Base-by-base conservation (phyloP, 2,797 vertebrate genomes). In the Mormyrops boulengeri region DNA sequence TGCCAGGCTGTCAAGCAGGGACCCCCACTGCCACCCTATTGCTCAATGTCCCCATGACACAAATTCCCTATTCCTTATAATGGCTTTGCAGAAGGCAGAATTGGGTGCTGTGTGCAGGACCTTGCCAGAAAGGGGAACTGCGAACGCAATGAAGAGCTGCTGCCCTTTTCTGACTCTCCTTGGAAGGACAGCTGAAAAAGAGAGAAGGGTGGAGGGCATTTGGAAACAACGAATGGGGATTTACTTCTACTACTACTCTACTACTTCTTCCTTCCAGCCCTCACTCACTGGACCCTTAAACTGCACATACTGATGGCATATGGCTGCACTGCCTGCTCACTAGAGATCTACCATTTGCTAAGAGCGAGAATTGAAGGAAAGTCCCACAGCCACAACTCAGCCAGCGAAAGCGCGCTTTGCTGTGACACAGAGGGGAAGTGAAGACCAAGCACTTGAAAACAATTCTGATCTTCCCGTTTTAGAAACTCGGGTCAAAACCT, bases 61-160 rank as follows among this genome's bases (percentile, higher is more conserved):
- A 26, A 50, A 44, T 49, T 26, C 44, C n/a, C 9, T 49, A n/a
- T 49, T 50, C 6, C 2, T 5, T 22, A 19, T 12, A 89, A 53
- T 0, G 0, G 26, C 12, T 41, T 9, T 26, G 14, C 22, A 53
- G 50, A 38, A 47, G 4, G 30, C 38, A 19, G 88, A 22, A 17
- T 0, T 11, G 47, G 90, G 22, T 86, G 19, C 90, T 90, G 9
- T 82, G 19, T 19, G 73, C 22, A 89, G 41, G 6, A 91, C 88
- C 94, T 91, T 93, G 91, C 86, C 84, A 90, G 91, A 53, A 9
- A 88, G 55, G 49, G 50, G 44, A 88, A 86, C 41, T n/a, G 77
- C 41, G 94, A 91, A 95, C 93, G 82, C 19, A 88, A 86, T 53
- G 90, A 91, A 94, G 91, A 95, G 93, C 89, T 7, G 9, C 3